Base-by-base conservation (phyloP, 2,888 invertebrate species). In the Trimorus sp. region DNA sequence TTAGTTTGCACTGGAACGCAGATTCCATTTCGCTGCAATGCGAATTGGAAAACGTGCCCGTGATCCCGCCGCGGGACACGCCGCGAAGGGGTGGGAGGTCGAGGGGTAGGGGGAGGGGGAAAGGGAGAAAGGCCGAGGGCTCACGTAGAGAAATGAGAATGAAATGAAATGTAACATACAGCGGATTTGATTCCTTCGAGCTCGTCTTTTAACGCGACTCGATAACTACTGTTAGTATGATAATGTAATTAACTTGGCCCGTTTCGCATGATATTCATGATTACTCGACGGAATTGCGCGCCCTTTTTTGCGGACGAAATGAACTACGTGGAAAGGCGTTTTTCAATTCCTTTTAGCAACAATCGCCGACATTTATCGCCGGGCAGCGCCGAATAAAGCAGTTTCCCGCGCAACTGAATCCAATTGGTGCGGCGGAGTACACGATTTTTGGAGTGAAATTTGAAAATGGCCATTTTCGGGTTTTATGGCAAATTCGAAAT, bases 1-100 rank as follows among this genome's bases (percentile, higher is more conserved):
- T 83, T 77, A 78, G 80, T 83, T 83, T 83, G 71, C 81, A 66
- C 80, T 71, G 79, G 79, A 84, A 82, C 74, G 83, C 81, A 71
- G 75, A 84, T 84, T 84, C 83, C 83, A 85, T 85, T 85, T 84
- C 76, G 82, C 78, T 58, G 81, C 75, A 74, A 83, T 78, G 81
- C 79, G 79, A 81, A 85, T 85, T 84, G 83, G 84, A 84, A 85
- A 84, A 85, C 84, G 81, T 84, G 84, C 83, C 82, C 73, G 82
- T 78, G 82, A 79, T 73, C 66, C 71, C 70, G 63, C 78, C 62
- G 73, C 68, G 63, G 68, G 60, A 65, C 62, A 63, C 48, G 58
- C 38, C n/a, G 9, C n/a, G 8, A 54, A 51, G 51, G 62, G 51
- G 38, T 45, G 62, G 69, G 51, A 45, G 70, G 65, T 6, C 4